These are phyloP conservation scores for Macrotrachela quadricornifera DNA, from an alignment of 1,140 invertebrate species.

Conservation along the genomic window DNA sequence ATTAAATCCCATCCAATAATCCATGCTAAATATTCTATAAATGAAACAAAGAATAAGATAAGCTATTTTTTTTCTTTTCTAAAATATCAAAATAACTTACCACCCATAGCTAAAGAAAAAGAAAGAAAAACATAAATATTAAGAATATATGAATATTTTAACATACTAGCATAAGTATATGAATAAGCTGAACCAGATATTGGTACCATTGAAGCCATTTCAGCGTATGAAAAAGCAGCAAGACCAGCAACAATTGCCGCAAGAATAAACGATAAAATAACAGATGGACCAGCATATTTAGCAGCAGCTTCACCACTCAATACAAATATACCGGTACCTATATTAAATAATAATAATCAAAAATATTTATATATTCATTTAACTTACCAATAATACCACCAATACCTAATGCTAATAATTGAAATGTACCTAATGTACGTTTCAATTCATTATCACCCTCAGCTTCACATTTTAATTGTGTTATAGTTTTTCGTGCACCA, in stretches of 20 bases:
- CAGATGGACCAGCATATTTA: constrained; percentile 58
- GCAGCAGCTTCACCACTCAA: constrained; percentile 65
- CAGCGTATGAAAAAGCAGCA: constrained; percentile 52
- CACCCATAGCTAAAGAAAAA: too few relatives aligned
- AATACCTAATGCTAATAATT: constrained; percentile 26
- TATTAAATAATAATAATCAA: too few relatives aligned
- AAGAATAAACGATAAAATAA: constrained; percentile 61
- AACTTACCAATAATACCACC: constrained; percentile 64
- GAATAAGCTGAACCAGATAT: constrained; percentile 80
- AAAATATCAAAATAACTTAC: too few relatives aligned
- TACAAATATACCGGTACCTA: constrained; percentile 78
- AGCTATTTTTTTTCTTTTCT: too few relatives aligned
- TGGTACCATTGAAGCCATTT: constrained; percentile 65
- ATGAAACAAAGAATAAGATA: constrained; percentile 27
- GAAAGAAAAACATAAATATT: too few relatives aligned
- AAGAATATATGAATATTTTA: too few relatives aligned
- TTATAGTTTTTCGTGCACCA: too few relatives aligned
- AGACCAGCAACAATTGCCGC: constrained; percentile 66
- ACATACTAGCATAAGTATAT: constrained; percentile 61
- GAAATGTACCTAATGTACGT: too few relatives aligned
- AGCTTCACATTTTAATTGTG: too few relatives aligned
- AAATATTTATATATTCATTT: too few relatives aligned
- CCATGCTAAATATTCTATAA: constrained; percentile 78
- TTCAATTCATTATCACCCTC: too few relatives aligned
- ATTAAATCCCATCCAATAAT: constrained; percentile 82